Base-by-base conservation (phyloP, 2,797 vertebrate genomes). In the Microcaecilia unicolor region DNA sequence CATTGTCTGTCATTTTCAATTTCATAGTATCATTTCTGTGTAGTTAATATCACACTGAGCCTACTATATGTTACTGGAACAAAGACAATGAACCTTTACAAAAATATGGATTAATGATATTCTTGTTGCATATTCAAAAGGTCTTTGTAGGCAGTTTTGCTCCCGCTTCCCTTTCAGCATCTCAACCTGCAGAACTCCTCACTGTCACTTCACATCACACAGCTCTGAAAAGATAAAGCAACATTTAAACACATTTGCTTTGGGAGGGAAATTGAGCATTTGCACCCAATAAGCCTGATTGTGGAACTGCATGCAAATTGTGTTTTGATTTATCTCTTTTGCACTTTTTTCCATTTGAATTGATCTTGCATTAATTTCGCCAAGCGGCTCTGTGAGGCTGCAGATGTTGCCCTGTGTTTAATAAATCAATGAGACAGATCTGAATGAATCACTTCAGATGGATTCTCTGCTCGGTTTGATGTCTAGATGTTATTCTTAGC, bases 401-500 rank as follows among this genome's bases (percentile, higher is more conserved):
- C 85, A 85, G 81, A 87, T 87, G 83, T 84, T 85, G 78, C 83
- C 74, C 74, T 79, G 78, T 77, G 78, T 88, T 85, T 86, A 84
- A 87, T 88, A 87, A 90, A 89, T 90, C 86, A 89, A 84, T 83
- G 80, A 75, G 81, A 85, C 82, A 82, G 76, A 85, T 86, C 80
- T 80, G 81, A 84, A 85, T 87, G 83, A 87, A 88, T 87, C 85
- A 82, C 82, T 83, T 84, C 80, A 80, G 74, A 84, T 83, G 76
- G 82, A 85, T 84, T 81, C 79, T 84, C 72, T 80, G 77, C 82
- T 82, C 49, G 58, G 81, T 86, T 89, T 86, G 82, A 85, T 86
- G 87, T 84, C 80, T 84, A 76, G 73, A 81, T 86, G 85, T 87
- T 88, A 89, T 88, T 89, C 85, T 87, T 85, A 84, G 87, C 87